These are phyloP conservation scores for Troides aeacus DNA, from an alignment of 2,888 invertebrate genomes.

Conservation along the genomic window DNA sequence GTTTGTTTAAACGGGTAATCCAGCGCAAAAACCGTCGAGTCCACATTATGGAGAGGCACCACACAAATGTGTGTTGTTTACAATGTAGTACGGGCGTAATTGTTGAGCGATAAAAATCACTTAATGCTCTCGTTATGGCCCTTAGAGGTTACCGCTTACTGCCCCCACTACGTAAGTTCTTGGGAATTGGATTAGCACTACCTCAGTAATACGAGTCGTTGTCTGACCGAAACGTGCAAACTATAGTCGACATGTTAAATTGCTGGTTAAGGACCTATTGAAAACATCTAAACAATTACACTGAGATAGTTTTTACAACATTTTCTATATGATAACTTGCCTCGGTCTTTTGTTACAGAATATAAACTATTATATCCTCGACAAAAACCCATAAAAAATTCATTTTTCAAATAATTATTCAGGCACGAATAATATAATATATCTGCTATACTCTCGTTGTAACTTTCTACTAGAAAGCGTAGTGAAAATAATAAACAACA, in stretches of 20 bases:
- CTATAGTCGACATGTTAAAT: not conserved
- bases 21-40: slow-evolving; percentile 63
- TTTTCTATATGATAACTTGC: not conserved
- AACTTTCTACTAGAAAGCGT: too few species aligned
- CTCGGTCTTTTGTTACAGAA: not conserved
- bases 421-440: too few species aligned
- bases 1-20: slow-evolving; percentile 76
- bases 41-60: slow-evolving; percentile 60
- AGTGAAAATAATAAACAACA: not conserved
- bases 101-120: slow-evolving; percentile 72
- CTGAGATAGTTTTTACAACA: not conserved
- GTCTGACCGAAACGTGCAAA: slow-evolving; percentile 3
- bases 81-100: slow-evolving; percentile 64
- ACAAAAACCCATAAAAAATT: too few species aligned
- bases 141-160: slow-evolving; percentile 57
- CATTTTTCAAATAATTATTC: too few species aligned
- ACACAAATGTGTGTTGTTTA: slow-evolving; percentile 64
- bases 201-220: slow-evolving; percentile 34
- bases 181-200: slow-evolving; percentile 33
- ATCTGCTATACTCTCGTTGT: too few species aligned
- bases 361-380: too few species aligned
- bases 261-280: not conserved
- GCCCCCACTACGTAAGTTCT: slow-evolving; percentile 36
- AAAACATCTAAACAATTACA: not conserved
- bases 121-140: slow-evolving; percentile 59